These are phyloP conservation scores for Periplaneta americana DNA, from an alignment of 1,140 invertebrate species.

Conservation along the genomic window DNA sequence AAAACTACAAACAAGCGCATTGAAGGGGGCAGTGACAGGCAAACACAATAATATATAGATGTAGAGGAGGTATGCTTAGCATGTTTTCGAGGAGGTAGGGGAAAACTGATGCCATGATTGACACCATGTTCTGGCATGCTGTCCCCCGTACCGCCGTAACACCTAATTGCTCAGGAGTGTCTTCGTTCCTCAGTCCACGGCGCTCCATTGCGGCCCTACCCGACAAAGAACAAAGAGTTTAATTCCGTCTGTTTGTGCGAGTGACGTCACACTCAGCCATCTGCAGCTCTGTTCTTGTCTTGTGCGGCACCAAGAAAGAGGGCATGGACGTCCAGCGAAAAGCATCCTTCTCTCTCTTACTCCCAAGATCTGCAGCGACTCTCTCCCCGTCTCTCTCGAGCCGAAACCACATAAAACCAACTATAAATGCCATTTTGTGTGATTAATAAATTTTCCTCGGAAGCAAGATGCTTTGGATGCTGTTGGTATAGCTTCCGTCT, in stretches of 20 bases:
- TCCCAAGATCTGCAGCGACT: not conserved
- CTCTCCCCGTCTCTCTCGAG: not conserved
- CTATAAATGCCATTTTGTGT: slow-evolving; percentile 16
- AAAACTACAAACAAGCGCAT: too few species aligned
- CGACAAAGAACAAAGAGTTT: not conserved
- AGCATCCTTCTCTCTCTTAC: not conserved
- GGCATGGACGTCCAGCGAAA: not conserved
- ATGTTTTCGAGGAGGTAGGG: too few species aligned
- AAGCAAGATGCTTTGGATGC: not conserved
- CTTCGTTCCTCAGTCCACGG: not conserved
- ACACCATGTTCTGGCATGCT: too few species aligned
- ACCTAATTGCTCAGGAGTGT: not conserved
- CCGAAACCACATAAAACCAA: slow-evolving; percentile 6
- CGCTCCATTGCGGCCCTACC: not conserved
- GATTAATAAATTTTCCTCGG: slow-evolving; percentile 15
- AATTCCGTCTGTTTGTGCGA: not conserved
- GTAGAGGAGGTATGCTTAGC: too few species aligned
- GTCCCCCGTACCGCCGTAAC: too few species aligned
- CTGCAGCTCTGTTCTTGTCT: not conserved
- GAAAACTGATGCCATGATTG: too few species aligned
- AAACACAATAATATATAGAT: too few species aligned
- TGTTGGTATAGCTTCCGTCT: slow-evolving; percentile 9
- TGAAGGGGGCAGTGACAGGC: too few species aligned
- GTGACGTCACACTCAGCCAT: not conserved
- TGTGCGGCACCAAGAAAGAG: not conserved